Conservation (phyloP, 2,113 vertebrate genomes). For the Sapajus apella region DNA sequence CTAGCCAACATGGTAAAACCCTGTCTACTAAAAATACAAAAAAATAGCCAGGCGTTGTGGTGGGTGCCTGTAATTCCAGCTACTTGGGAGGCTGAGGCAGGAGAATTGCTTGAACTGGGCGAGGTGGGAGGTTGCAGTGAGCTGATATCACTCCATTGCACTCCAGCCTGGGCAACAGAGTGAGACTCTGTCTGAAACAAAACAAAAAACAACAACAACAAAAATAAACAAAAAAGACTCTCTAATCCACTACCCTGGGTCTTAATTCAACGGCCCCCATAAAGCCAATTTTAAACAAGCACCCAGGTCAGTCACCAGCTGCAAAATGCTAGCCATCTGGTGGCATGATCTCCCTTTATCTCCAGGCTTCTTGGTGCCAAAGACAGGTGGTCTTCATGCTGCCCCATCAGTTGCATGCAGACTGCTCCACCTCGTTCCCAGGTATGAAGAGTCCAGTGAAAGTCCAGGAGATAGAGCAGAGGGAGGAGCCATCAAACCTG, state of each 20-base stretch:
- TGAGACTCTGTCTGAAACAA: no score
- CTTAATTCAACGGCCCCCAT: background rate
- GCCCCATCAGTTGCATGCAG: rapidly evolving
- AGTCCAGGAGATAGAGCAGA: background rate
- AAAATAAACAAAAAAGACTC: background rate
- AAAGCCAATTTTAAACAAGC: background rate
- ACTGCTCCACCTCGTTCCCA: background rate
- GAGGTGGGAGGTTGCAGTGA: no score
- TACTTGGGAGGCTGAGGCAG: no score
- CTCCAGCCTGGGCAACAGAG: no score
- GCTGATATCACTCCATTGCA: no score
- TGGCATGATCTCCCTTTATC: background rate
- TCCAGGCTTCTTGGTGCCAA: background rate
- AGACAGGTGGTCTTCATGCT: background rate
- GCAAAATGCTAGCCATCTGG: background rate
- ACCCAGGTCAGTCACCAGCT: background rate
- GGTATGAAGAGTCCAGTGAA: background rate
- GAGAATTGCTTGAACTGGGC: no score
- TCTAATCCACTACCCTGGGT: background rate
- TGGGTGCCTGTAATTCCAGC: no score
- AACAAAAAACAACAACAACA: no score
- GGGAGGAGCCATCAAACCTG: rapidly evolving
- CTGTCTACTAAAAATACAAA: no score
- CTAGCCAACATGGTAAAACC: no score
- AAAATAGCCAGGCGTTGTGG: no score